Percentiles rank a stretch among this genome's conserved stretches.
These are phyloP conservation scores for Danio albolineatus DNA, from an alignment of 2,797 vertebrate genomes.

Conservation along the genomic window DNA sequence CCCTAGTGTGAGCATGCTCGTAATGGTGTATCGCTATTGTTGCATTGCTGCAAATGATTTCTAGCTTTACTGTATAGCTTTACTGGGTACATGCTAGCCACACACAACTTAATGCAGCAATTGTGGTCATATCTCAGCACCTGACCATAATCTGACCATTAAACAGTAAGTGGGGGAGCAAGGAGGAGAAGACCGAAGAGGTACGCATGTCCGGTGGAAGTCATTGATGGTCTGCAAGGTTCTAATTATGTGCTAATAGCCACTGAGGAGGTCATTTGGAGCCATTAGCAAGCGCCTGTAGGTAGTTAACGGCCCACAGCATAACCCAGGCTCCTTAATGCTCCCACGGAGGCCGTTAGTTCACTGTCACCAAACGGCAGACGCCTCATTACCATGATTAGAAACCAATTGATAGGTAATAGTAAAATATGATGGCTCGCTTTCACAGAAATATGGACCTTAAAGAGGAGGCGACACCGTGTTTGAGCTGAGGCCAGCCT, in stretches of 20 bases:
- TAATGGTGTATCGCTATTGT: neutral
- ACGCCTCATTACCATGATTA: conserved; percentile 86
- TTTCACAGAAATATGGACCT: conserved; percentile 80
- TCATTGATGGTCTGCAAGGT: conserved; percentile 85
- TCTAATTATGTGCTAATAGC: conserved; percentile 90
- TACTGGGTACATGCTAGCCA: conserved; percentile 11
- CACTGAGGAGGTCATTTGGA: conserved; percentile 89
- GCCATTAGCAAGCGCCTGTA: conserved; percentile 87
- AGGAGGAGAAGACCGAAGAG: conserved; percentile 69
- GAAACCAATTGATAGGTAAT: conserved; percentile 90
- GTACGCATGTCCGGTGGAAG: conserved; percentile 83
- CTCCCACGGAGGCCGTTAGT: conserved; percentile 86
- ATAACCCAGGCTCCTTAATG: conserved; percentile 87
- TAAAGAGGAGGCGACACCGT: conserved; percentile 63
- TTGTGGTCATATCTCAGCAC: conserved; percentile 50
- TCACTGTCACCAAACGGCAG: conserved; percentile 84
- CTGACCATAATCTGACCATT: conserved; percentile 59
- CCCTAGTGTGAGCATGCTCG: no score
- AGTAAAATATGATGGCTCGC: conserved; percentile 85
- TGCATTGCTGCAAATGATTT: neutral
- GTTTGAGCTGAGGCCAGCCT: conserved; percentile 1
- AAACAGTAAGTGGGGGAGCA: conserved; percentile 55
- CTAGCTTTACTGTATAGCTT: neutral
- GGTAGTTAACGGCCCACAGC: conserved; percentile 89
- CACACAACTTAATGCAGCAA: conserved; percentile 52